phyloP scores from a whole-genome alignment of 2,888 invertebrate species.

The Thysanoteuthis rhombus region DNA sequence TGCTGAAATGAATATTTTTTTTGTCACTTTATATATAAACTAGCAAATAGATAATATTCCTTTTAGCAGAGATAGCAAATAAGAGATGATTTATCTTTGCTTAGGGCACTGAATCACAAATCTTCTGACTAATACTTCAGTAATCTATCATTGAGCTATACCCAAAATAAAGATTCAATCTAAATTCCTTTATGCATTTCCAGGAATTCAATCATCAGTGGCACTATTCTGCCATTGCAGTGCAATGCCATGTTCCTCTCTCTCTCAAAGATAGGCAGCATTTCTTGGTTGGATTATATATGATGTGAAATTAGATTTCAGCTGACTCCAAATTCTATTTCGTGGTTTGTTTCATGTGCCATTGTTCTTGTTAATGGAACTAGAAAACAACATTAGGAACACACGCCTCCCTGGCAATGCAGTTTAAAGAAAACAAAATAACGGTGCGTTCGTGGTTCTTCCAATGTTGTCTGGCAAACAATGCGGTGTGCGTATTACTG shows the following conservation, averaged over 20 bases:
- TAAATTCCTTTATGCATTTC: not conserved
- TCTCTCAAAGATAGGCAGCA: not conserved
- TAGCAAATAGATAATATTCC: no score
- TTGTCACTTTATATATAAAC: no score
- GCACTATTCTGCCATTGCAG: not conserved
- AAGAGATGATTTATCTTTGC: not conserved
- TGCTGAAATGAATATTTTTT: no score
- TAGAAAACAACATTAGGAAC: not conserved
- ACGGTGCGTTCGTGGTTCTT: not conserved
- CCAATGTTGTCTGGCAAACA: not conserved
- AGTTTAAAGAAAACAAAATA: not conserved
- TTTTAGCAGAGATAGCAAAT: no score
- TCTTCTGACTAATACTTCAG: no score
- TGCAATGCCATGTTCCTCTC: not conserved
- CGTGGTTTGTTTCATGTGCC: not conserved
- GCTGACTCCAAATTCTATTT: not conserved
- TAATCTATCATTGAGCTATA: not conserved
- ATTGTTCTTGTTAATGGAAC: not conserved
- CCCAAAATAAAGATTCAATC: not conserved
- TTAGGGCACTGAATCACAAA: not conserved
- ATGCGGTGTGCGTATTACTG: not conserved
- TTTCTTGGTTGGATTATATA: not conserved
- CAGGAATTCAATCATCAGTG: not conserved
- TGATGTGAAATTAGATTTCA: conserved; percentile 17
- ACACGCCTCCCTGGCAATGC: not conserved